A percentile compares a stretch with the other conserved stretches of the same genome.
These are phyloP conservation scores for Rhagium mordax DNA, from an alignment of 2,888 invertebrate species.

Conservation along the genomic window DNA sequence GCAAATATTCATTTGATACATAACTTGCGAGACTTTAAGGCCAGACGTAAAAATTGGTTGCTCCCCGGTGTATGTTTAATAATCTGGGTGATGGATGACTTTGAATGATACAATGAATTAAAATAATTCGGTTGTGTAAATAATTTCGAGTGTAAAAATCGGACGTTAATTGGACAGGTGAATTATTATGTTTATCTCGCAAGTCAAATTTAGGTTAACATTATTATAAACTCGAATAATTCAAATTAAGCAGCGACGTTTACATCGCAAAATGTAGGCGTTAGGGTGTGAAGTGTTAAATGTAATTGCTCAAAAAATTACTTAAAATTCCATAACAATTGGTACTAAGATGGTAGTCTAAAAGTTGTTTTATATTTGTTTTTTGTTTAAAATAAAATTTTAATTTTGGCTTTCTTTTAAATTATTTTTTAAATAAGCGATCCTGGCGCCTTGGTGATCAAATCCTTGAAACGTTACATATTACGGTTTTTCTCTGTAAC, in stretches of 20 bases:
- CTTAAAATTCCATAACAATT: no score
- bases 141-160: constrained; percentile 16
- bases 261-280: constrained; percentile 20
- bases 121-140: constrained; percentile 18
- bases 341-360: no score
- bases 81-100: constrained; percentile 1
- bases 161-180: constrained; percentile 36
- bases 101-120: constrained; percentile 11
- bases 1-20: no score
- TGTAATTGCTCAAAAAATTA: neutral
- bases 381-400: no score
- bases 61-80: neutral
- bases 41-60: neutral
- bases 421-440: no score
- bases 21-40: neutral
- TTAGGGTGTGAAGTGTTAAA: neutral
- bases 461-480: no score
- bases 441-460: no score
- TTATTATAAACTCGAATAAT: constrained; percentile 29
- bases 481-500: no score
- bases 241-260: constrained; percentile 19
- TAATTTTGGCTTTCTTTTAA: no score
- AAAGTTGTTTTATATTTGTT: no score
- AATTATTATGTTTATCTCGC: constrained; percentile 27
- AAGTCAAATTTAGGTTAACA: constrained; percentile 30